Evolutionary conservation across 30 jellyfish, hydroid and myxozoan species (phyloP), one percentile per base, ranked within the genome.

Genomic region (Haliclystus octoradiatus): DNA sequence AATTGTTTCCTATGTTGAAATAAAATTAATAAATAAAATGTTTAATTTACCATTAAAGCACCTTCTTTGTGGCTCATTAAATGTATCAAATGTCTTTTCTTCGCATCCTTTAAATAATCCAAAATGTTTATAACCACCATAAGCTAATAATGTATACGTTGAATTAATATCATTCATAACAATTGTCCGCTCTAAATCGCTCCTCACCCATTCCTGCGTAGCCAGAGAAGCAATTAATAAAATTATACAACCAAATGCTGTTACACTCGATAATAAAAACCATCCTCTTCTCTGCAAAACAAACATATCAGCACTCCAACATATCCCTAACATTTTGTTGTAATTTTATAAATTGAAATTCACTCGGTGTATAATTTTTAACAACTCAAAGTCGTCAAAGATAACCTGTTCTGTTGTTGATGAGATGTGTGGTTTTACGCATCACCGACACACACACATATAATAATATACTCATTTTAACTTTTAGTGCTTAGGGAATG

Each of bases 51-150:
- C 93, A 65, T 71, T 52, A 40, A 80, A 80, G 66, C 93, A 80
- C 33, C 85, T 15, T 15, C 46, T 22, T 28, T 84, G 49, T 22
- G 84, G 71, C 25, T 26, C 80, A 63, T 50, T 52, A 22, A 62
- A 65, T 26, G n/a, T 25, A 26, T 74, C 93, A 30, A 69, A 80
- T 26, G 50, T 71, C 76, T 80, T 80, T 65, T 65, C 79, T 31
- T 80, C 93, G 60, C 93, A 80, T 29, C 93, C 93, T 2, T 73
- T 71, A 33, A 80, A 80, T 52, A 80, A 26, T 14, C 93, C 93
- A 27, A 80, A 57, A 52, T 80, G 51, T 71, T 80, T 80, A 65
- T 26, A 62, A 9, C 93, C 93, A 0, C 85, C 84, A 1, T 31
- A 9, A 52, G 67, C 35, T 1, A 46, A 4, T 28, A 40, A 47